Evolutionary conservation across 1,140 invertebrate species (phyloP).

Genomic region (Lethocerus indicus): DNA sequence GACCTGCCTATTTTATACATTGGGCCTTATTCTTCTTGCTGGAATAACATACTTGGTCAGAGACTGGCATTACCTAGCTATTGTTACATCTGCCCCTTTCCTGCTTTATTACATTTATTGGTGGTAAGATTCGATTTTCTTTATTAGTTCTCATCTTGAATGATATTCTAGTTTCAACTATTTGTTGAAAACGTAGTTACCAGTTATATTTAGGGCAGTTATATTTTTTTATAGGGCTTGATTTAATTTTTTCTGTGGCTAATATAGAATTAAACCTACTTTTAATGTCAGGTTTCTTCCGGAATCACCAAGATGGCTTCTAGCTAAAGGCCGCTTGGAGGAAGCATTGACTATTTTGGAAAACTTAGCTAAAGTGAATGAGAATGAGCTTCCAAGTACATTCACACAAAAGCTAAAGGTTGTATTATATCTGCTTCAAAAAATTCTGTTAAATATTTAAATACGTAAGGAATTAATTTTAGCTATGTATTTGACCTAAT

Average conservation of each 20-base stretch:
- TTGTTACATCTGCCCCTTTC: constrained; percentile 69
- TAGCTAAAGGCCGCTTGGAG: constrained; percentile 58
- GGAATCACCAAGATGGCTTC: constrained; percentile 69
- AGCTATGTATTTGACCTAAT: not conserved
- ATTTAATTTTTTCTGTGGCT: not conserved
- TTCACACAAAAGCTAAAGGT: constrained; percentile 48
- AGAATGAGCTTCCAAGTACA: constrained; percentile 48
- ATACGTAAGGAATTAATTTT: not conserved
- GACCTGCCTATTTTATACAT: constrained; percentile 76
- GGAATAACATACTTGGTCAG: constrained; percentile 63
- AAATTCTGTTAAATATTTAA: not conserved
- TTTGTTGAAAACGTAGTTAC: not conserved
- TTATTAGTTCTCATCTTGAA: not conserved
- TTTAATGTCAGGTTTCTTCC: constrained; percentile 43
- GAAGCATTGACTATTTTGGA: constrained; percentile 63
- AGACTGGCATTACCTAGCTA: constrained; percentile 60
- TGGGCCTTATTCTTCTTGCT: constrained; percentile 64
- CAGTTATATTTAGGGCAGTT: not conserved
- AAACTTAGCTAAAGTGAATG: constrained; percentile 56
- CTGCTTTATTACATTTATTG: constrained; percentile 68
- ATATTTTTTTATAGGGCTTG: not conserved
- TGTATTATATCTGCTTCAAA: not conserved
- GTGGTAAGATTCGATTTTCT: constrained; percentile 30
- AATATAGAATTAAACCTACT: not conserved
- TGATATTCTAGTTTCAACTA: too few species aligned